Evolutionary conservation across 2,888 invertebrate genomes (phyloP), one percentile per base, ranked within the genome.

Genomic region (Thera obeliscata): DNA sequence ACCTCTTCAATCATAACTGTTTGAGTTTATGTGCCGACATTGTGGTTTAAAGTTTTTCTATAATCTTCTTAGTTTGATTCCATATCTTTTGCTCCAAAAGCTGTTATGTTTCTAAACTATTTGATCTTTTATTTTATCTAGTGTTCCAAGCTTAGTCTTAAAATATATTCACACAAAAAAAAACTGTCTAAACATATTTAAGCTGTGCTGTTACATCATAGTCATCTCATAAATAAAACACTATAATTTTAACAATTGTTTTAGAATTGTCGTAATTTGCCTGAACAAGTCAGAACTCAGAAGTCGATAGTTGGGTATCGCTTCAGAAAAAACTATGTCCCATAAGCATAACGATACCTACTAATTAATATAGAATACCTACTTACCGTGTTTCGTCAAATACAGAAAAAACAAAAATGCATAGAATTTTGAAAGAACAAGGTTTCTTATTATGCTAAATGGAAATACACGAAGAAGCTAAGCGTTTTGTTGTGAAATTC

Each of bases 1-100:
- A 2, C 46, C 36, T 38, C 50, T 64, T 67, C 67, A 60, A 67
- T 67, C 67, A 67, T 56, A 60, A 41, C 56, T 60, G 59, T 62
- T 48, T 36, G 36, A 54, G 52, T 54, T 56, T 50, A 36, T 12
- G 55, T 49, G 58, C 59, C 67, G 59, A 56, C 63, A 63, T 43
- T 55, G 22, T 41, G 3, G 38, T 59, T 63, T 56, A 38, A 62
- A 59, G 58, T 58, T 56, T 35, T 22, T 43, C 11, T 61, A 22
- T 61, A 50, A 63, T 54, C 62, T 62, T 61, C 38, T 43, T 7
- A 7, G 56, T 57, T 57, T 63, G 49, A 41, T 63, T 56, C 48
- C 35, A 11, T 49, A 62, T 56, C 22, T 43, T 60, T 50, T 38
- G n/a, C 41, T 52, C 54, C 50, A 5, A 36, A 50, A 50, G 8